Base-by-base conservation (phyloP, 1,140 invertebrate species). In the Polypedilum vanderplanki region DNA sequence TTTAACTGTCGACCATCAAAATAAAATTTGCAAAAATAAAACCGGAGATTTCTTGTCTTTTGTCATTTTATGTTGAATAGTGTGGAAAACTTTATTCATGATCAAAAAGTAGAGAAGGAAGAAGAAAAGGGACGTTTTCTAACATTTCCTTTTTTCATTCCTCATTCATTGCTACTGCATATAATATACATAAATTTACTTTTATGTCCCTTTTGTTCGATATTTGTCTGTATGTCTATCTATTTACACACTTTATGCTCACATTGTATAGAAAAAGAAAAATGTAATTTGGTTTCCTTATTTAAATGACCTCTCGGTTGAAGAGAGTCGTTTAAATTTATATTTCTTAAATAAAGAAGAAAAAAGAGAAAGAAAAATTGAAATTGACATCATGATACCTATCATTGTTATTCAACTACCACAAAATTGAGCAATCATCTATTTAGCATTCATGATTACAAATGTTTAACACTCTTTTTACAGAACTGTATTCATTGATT, bases 261-360 rank as follows among this genome's bases (percentile, higher is more conserved):
- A n/a, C n/a, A 46, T 15, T 46, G 41, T 46, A 15, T 46, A 46
- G 41, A 46, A 46, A 46, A 46, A 10, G 41, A 46, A 46, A 46
- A 46, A 46, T 46, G 41, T 46, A 46, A 46, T 46, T 46, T 46
- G 41, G 15, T 46, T 46, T 46, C 41, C 41, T 46, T 46, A 46
- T 46, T 46, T 46, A 15, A 46, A 46, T 8, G 7, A 46, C 41
- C 41, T 46, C 15, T 46, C 41, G 9, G n/a, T 46, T 46, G 41
- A 46, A 46, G 15, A 10, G 41, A 46, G 15, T 15, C 41, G 40
- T n/a, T n/a, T n/a, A n/a, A n/a, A n/a, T n/a, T n/a, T n/a, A n/a
- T n/a, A n/a, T n/a, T n/a, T n/a, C n/a, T n/a, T n/a, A n/a, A n/a
- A n/a, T n/a, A n/a, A n/a, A n/a, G n/a, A n/a, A n/a, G n/a, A n/a